Conservation (phyloP, 2,797 vertebrate genomes). For the Sphenodon punctatus region DNA sequence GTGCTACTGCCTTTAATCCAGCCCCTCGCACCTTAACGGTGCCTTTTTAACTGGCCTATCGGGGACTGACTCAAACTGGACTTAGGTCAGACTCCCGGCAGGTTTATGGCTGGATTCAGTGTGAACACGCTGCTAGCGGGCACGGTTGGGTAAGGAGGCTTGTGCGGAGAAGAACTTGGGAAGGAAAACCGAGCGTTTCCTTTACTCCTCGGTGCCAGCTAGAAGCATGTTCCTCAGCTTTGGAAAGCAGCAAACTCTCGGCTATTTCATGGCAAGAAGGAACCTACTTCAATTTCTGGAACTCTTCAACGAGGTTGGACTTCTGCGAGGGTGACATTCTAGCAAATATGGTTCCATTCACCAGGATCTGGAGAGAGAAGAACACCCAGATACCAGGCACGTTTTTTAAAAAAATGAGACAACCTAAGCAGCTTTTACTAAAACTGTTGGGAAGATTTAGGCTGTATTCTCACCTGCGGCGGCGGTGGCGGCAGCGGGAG, state of each 20-base stretch:
- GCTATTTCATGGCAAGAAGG: background rate
- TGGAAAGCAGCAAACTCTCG: background rate
- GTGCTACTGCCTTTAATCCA: too few relatives aligned
- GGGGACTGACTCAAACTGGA: background rate
- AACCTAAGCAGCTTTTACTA: background rate
- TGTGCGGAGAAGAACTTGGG: too few relatives aligned
- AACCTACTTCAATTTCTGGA: slow-evolving; percentile 75
- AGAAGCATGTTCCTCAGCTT: background rate
- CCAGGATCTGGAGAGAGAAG: slow-evolving; percentile 58
- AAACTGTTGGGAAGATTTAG: background rate
- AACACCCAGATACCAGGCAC: background rate
- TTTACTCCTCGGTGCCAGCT: background rate
- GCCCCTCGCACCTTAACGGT: too few relatives aligned
- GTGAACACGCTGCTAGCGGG: too few relatives aligned
- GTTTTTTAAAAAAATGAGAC: too few relatives aligned
- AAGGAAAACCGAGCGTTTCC: too few relatives aligned
- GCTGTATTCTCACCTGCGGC: too few relatives aligned
- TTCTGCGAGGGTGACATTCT: slow-evolving; percentile 76
- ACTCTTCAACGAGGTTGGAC: slow-evolving; percentile 72
- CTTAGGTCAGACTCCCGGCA: accelerated
- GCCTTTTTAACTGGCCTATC: too few relatives aligned
- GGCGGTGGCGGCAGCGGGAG: too few relatives aligned
- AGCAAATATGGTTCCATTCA: slow-evolving; percentile 69
- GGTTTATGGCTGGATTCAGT: background rate
- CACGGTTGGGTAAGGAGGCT: too few relatives aligned